These are phyloP conservation scores for Fulica atra DNA, from an alignment of 2,113 vertebrate genomes.

Conservation along the genomic window DNA sequence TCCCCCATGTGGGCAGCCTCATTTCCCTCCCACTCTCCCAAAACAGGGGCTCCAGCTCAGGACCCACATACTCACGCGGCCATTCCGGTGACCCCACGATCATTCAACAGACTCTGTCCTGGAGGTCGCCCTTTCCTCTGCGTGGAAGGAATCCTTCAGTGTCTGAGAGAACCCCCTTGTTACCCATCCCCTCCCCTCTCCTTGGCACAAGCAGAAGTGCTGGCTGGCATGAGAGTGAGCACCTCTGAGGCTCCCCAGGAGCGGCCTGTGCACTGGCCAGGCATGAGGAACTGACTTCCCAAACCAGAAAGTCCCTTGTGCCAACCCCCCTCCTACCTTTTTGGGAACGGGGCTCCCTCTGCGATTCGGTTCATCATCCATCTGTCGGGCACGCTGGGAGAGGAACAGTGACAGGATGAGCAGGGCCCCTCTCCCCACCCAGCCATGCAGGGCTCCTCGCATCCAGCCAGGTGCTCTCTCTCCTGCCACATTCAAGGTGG, in stretches of 20 bases:
- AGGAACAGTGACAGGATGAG: background rate
- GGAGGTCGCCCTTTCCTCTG: constrained; percentile 92
- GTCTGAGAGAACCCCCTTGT: too few species aligned
- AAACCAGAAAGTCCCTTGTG: background rate
- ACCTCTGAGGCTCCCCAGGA: background rate
- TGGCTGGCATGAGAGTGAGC: rapidly evolving
- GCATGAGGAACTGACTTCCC: background rate
- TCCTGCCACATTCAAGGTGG: background rate
- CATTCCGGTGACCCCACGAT: constrained; percentile 64
- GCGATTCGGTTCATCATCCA: constrained; percentile 85
- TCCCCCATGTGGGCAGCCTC: background rate
- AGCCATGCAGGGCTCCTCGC: rapidly evolving
- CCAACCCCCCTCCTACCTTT: constrained; percentile 77
- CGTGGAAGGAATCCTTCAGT: background rate
- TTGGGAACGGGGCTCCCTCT: constrained; percentile 88
- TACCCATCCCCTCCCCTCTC: background rate
- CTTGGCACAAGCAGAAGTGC: background rate
- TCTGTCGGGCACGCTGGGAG: constrained; percentile 81
- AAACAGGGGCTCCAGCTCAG: background rate
- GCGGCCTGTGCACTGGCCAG: background rate
- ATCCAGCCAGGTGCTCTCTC: rapidly evolving
- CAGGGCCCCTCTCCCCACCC: background rate
- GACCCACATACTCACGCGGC: constrained; percentile 68
- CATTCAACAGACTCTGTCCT: constrained; percentile 74
- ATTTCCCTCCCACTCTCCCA: rapidly evolving